Conservation (phyloP, 2,797 vertebrate species). For the Pteropus rufus region DNA sequence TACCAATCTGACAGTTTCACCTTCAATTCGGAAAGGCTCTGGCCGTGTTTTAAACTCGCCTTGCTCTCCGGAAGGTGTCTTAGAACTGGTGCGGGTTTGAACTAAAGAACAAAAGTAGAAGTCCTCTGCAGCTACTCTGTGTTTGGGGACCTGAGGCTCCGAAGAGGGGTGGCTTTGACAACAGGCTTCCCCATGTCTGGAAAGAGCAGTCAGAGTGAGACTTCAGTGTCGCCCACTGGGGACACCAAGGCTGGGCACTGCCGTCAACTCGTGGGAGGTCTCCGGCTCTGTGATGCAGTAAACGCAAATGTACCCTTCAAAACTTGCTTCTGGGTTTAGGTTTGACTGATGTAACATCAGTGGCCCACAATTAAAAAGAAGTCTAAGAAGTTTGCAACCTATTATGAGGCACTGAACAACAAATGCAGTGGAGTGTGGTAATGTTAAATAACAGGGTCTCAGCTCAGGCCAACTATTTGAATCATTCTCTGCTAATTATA, state of each 20-base stretch:
- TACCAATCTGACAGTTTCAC: background rate
- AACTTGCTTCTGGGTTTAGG: background rate
- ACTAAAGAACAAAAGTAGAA: background rate
- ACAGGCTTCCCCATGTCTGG: background rate
- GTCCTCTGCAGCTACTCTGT: background rate
- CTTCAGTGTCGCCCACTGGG: background rate
- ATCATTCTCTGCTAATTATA: background rate
- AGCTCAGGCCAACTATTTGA: background rate
- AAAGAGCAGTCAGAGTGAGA: background rate
- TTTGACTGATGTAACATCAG: background rate
- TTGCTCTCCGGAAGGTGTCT: background rate
- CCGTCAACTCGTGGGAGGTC: too few species aligned
- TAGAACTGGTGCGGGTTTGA: background rate
- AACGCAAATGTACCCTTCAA: background rate
- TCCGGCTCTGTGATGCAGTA: fast-evolving
- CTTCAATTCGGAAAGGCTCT: background rate
- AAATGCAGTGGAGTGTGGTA: background rate
- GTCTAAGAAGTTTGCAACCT: background rate
- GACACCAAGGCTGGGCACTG: background rate
- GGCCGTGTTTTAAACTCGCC: background rate
- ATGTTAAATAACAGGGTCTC: background rate
- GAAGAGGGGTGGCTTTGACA: background rate
- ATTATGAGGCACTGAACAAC: background rate
- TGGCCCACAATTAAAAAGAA: background rate
- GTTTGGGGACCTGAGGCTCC: background rate